These are phyloP conservation scores for Caranx ignobilis DNA, from an alignment of 2,113 vertebrate species.

Conservation along the genomic window DNA sequence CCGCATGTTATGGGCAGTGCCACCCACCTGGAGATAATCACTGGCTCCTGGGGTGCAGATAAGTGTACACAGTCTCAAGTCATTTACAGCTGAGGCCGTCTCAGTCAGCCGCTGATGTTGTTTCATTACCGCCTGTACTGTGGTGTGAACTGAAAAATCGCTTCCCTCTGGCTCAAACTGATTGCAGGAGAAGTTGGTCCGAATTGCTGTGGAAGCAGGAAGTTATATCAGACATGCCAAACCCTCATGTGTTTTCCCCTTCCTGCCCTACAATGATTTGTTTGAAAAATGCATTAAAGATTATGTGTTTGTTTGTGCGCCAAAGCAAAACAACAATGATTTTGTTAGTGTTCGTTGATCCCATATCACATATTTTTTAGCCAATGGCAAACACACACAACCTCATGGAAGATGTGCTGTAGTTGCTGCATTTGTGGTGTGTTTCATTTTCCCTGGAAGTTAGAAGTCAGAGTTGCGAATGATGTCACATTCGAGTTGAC, in stretches of 20 bases:
- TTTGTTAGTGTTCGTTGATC: not conserved
- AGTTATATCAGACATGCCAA: conserved; percentile 5
- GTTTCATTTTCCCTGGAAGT: too few species aligned
- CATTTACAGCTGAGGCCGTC: conserved; percentile 39
- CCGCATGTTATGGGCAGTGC: conserved; percentile 30
- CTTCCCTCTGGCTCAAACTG: conserved; percentile 28
- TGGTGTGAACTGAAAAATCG: conserved; percentile 55
- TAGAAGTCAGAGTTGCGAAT: too few species aligned
- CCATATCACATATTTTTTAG: not conserved
- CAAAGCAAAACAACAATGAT: not conserved
- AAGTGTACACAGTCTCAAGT: conserved; percentile 48
- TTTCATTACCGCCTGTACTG: conserved; percentile 71
- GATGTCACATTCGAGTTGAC: too few species aligned
- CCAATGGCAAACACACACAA: not conserved
- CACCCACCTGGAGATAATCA: conserved; percentile 62
- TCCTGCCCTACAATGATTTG: too few species aligned
- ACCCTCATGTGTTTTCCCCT: not conserved
- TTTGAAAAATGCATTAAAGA: not conserved
- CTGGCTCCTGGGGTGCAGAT: conserved; percentile 42
- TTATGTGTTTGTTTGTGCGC: not conserved
- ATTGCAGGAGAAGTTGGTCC: conserved; percentile 33
- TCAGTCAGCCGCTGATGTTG: conserved; percentile 49
- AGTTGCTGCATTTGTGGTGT: not conserved
- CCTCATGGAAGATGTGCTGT: not conserved
- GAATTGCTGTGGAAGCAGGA: not conserved